Percentiles rank a stretch among this genome's conserved stretches.
Conservation (phyloP, 2,113 vertebrate species). For the Thryonomys swinderianus region DNA sequence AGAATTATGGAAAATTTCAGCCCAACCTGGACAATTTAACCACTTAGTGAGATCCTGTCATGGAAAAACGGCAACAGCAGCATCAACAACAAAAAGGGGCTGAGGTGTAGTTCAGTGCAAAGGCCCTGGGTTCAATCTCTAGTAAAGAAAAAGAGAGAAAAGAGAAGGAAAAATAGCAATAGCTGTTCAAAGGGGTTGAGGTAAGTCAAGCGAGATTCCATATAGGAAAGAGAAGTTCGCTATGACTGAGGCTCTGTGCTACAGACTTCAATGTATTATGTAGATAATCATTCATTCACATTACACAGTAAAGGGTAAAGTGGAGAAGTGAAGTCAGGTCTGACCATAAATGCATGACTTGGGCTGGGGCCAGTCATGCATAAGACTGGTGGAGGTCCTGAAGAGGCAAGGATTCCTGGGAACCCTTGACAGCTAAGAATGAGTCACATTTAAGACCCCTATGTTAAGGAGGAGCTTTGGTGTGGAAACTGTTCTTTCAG, state of each 20-base stretch:
- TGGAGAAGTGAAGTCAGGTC: not conserved
- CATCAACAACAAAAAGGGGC: not conserved
- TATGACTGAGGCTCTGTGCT: not conserved
- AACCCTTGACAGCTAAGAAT: not conserved
- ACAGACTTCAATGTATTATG: not conserved
- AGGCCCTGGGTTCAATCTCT: not conserved
- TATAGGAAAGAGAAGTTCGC: not conserved
- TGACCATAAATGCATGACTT: not conserved
- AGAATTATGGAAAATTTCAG: not conserved
- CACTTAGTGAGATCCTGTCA: not conserved
- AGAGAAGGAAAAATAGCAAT: not conserved
- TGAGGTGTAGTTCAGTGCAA: not conserved
- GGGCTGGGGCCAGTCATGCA: not conserved
- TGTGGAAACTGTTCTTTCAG: not conserved
- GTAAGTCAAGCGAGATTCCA: not conserved
- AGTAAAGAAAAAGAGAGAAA: not conserved
- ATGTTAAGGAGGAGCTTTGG: not conserved
- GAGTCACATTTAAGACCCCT: not conserved
- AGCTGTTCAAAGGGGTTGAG: not conserved
- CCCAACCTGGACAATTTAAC: not conserved
- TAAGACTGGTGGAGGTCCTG: not conserved
- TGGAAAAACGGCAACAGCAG: not conserved
- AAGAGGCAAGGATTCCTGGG: not conserved
- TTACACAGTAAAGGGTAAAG: not conserved
- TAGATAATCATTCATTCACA: conserved; percentile 21